Evolutionary conservation across 1,140 invertebrate species (phyloP).

Genomic region (Ips nitidus): DNA sequence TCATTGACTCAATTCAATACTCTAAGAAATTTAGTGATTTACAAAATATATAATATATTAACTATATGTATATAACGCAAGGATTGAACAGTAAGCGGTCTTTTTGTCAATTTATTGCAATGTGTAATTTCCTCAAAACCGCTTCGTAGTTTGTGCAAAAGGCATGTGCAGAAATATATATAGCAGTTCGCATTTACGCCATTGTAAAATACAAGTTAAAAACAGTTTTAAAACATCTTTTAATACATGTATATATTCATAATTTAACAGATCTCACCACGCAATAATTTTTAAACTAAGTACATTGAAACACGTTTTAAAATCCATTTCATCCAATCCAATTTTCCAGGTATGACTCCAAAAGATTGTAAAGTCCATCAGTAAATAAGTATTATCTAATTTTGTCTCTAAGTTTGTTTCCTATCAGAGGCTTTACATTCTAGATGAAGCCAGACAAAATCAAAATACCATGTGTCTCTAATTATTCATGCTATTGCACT

Average conservation of each 20-base stretch:
- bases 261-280: too few relatives aligned
- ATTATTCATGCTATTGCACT: too few relatives aligned
- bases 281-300: too few relatives aligned
- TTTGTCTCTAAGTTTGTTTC: too few relatives aligned
- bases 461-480: too few relatives aligned
- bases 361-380: too few relatives aligned
- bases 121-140: slow-evolving; percentile 5
- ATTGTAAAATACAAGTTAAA: slow-evolving; percentile 10
- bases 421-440: too few relatives aligned
- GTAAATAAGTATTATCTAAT: too few relatives aligned
- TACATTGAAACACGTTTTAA: too few relatives aligned
- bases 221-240: slow-evolving; percentile 9
- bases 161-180: slow-evolving; percentile 32
- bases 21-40: slow-evolving; percentile 32
- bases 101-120: slow-evolving; percentile 28
- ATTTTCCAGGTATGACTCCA: too few relatives aligned
- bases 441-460: too few relatives aligned
- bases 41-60: slow-evolving; percentile 37
- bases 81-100: slow-evolving; percentile 30
- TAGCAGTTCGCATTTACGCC: slow-evolving; percentile 22
- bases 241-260: slow-evolving; percentile 2
- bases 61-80: slow-evolving; percentile 26
- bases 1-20: slow-evolving; percentile 30
- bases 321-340: too few relatives aligned
- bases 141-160: slow-evolving; percentile 31